Evolutionary conservation across 92 coral and sea anemone species (phyloP).

Genomic region (Paramuricea clavata): DNA sequence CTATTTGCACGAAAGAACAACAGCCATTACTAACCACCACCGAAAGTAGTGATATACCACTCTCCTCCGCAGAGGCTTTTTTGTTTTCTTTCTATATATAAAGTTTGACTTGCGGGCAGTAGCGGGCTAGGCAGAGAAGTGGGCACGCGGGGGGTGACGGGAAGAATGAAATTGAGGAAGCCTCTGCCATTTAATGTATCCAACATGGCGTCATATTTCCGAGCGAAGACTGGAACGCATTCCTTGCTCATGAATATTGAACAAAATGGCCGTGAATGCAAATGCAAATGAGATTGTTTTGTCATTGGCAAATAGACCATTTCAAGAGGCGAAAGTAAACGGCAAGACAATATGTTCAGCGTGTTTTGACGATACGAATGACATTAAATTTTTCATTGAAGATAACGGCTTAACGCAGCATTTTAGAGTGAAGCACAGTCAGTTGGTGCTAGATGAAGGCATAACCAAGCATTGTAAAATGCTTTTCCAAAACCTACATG

Average conservation of each 20-base stretch:
- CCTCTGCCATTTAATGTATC: slow-evolving; percentile 27
- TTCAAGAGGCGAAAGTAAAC: slow-evolving; percentile 18
- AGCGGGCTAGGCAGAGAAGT: no score
- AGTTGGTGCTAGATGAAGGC: slow-evolving; percentile 8
- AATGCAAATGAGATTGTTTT: background rate
- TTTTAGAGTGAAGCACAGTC: slow-evolving; percentile 27
- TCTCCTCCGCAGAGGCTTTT: no score
- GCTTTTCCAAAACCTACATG: slow-evolving; percentile 15
- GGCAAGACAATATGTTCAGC: slow-evolving; percentile 4
- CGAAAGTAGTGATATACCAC: no score
- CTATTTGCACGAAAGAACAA: no score
- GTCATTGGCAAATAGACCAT: slow-evolving; percentile 20
- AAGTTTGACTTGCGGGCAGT: no score
- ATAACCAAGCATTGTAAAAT: background rate
- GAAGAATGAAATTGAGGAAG: no score
- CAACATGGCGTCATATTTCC: background rate
- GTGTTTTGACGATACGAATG: background rate
- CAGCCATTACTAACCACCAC: no score
- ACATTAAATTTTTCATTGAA: background rate
- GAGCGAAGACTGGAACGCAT: background rate
- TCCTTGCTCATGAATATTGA: no score
- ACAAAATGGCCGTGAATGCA: no score
- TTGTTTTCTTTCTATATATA: no score
- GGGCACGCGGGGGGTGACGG: no score
- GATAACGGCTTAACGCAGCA: slow-evolving; percentile 15